Evolutionary conservation across 2,888 invertebrate genomes (phyloP), one percentile per base, ranked within the genome.

Genomic region (Epirrhoe tristata): DNA sequence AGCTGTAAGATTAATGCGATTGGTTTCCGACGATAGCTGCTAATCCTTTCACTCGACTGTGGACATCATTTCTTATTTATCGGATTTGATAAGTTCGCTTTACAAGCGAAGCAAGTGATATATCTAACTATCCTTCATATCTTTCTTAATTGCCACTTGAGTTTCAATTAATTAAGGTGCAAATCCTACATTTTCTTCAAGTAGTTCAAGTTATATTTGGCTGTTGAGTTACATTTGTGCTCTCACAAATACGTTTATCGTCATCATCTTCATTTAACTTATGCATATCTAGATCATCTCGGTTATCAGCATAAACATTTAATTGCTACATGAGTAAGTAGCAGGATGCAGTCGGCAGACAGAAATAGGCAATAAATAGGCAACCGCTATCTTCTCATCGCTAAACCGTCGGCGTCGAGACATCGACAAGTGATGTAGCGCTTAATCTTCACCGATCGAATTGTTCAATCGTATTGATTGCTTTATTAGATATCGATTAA

Each of bases 381-480:
- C 52, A 52, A 14, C 17, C 50, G 34, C 32, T 50, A 34, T 58
- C 16, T 6, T 10, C 16, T n/a, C 36, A 58, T 50, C 58, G 58
- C 12, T 58, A 8, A 46, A 46, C 50, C 32, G 48, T 58, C 58
- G 58, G 51, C 32, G 48, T 58, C 58, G 58, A 58, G 58, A 48
- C 14, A 51, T 12, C 50, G 50, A 58, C 36, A 17, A 34, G 16
- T 39, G 39, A 48, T 43, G 57, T 10, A 32, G 58, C 12, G 51
- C 52, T 24, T 36, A 24, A 59, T 59, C 58, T 39, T n/a, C 24
- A 6, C 7, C n/a, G 17, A 52, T 39, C 39, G 36, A 39, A 51
- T 24, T 39, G 58, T 32, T 46, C 46, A 16, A 7, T 57, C 16
- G n/a, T 5, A 36, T 52, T 50, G 24, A 39, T 14, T 51, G 34